Base-by-base conservation (phyloP, 2,888 invertebrate species). In the Tachina lurida region DNA sequence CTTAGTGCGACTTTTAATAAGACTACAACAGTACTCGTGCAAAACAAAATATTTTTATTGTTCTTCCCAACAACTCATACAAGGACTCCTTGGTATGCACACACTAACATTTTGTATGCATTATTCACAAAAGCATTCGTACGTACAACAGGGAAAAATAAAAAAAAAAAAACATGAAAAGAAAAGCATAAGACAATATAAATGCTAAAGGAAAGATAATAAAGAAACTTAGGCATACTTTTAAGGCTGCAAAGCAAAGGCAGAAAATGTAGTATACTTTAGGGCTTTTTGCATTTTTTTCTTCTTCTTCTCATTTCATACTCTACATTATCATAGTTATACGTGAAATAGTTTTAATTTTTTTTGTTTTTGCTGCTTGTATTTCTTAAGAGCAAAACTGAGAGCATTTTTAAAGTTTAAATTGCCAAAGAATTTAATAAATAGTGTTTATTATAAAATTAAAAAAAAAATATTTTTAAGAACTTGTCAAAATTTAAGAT, bases 191-290 rank as follows among this genome's bases (percentile, higher is more conserved):
- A 22, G 10, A 12, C 56, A 56, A 22, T 12, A 56, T 3, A 22
- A 54, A 47, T 31, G 43, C 15, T 22, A 3, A 22, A 43, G 49
- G 22, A 62, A 78, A 41, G 10, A 60, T 15, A 43, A 41, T 31
- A n/a, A 31, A 43, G n/a, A 79, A 70, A 63, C 41, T 39, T 56
- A 47, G 63, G 45, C 45, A 79, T 65, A 71, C 71, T 56, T 73
- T 79, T 65, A 68, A 31, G 56, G 60, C 45, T 58, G 41, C 56
- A 47, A 19, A 68, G n/a, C 10, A 54, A 62, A 19, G 31, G 13
- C 49, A 45, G 19, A 60, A 70, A 54, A 39, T 63, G 9, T 63
- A 31, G 63, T 17, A 54, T 56, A 71, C 63, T 79, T 63, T 74
- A 10, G 63, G 49, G 41, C 17, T 39, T 47, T 10, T 10, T 31